Percentiles rank a stretch among this genome's conserved stretches.
phyloP scores from a whole-genome alignment of 2,888 invertebrate genomes.

The Macropis europaea region DNA sequence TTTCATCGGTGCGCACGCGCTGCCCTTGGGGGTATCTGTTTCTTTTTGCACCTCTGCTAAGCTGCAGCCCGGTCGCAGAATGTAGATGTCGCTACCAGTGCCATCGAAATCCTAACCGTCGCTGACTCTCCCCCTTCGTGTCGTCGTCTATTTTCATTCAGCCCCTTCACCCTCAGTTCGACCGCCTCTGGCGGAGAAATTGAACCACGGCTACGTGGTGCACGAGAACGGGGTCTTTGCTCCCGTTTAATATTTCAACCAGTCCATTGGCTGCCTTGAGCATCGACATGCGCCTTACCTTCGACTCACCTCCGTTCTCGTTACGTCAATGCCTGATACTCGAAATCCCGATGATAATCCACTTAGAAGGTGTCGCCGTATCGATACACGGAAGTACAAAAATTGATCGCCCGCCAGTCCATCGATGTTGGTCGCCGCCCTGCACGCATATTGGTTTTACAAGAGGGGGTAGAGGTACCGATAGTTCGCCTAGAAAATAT shows the following conservation, averaged over 20 bases:
- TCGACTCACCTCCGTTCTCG: constrained; percentile 45
- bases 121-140: constrained; percentile 7
- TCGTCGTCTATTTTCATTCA: constrained; percentile 56
- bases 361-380: constrained; percentile 32
- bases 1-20: constrained; percentile 31
- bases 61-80: constrained; percentile 40
- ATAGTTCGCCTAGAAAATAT: neutral
- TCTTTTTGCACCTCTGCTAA: constrained; percentile 37
- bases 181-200: constrained; percentile 56
- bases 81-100: constrained; percentile 59
- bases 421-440: neutral
- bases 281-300: constrained; percentile 73
- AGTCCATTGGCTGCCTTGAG: constrained; percentile 76
- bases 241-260: constrained; percentile 79
- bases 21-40: neutral
- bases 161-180: constrained; percentile 25
- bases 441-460: constrained; percentile 9
- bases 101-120: constrained; percentile 34
- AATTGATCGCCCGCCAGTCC: constrained; percentile 43
- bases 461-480: neutral
- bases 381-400: constrained; percentile 55
- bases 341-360: constrained; percentile 51
- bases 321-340: constrained; percentile 48
- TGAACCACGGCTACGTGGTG: constrained; percentile 66
- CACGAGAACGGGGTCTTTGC: constrained; percentile 76